Conservation (phyloP, 2,797 vertebrate species). For the Agapornis canus region DNA sequence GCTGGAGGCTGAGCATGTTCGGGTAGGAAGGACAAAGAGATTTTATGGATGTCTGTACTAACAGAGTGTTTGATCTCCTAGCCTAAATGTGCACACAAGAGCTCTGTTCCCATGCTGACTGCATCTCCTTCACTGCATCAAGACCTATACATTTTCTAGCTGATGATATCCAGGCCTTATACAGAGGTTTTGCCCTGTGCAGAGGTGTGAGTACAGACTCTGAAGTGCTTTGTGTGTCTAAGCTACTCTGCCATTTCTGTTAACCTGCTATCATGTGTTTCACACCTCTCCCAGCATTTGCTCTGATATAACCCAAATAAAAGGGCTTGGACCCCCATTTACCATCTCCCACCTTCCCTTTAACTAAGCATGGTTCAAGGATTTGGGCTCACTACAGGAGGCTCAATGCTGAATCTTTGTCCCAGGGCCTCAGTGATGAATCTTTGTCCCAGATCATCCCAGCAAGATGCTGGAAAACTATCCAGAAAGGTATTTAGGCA, state of each 20-base stretch:
- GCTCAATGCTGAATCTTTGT: background rate
- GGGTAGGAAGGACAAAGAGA: background rate
- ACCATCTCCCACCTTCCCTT: background rate
- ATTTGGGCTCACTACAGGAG: background rate
- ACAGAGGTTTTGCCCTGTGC: background rate
- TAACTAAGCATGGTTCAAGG: background rate
- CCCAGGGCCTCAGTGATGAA: background rate
- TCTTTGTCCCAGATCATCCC: background rate
- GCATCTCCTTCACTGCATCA: background rate
- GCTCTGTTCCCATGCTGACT: background rate
- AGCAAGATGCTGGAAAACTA: background rate
- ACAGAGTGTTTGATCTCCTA: background rate
- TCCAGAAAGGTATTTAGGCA: background rate
- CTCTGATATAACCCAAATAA: background rate
- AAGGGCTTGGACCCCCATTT: background rate
- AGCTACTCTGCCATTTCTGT: background rate
- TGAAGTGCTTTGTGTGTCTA: background rate
- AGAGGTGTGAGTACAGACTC: background rate
- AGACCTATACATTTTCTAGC: background rate
- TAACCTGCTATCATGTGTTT: background rate
- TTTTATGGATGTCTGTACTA: background rate
- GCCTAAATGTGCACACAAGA: background rate
- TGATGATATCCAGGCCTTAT: background rate
- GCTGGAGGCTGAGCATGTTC: background rate
- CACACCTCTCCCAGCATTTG: background rate